Evolutionary conservation across 2,888 invertebrate genomes (phyloP), one percentile per base, ranked within the genome.

Genomic region (Polyommatus iphigenia): DNA sequence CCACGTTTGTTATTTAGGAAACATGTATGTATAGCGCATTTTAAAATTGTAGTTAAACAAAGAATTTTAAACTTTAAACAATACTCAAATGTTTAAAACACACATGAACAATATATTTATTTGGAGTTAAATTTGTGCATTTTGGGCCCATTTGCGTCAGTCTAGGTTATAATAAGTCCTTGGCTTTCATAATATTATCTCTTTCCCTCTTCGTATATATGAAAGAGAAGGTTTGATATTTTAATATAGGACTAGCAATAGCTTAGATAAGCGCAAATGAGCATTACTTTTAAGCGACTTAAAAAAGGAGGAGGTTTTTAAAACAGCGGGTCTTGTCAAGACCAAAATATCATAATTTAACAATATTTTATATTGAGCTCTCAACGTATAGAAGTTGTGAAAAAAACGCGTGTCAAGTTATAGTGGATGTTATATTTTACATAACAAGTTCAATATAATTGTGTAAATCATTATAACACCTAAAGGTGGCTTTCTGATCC

Each of bases 21-120:
- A 54, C 88, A 88, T 88, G 85, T 89, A 88, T 88, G 85, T 88
- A 89, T 75, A 75, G 54, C 75, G 75, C 75, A 46, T 75, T 75
- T 24, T 54, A 20, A 73, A n/a, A 24, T 54, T 54, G 29, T 50
- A 75, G 67, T 18, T 67, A 67, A 67, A 67, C 67, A 1, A 67
- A 67, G 67, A 41, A 41, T 41, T 72, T 41, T 41, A 71, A 32
- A 71, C 71, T 71, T 75, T 15, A 54, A 29, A 75, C 24, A 75
- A 75, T 75, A 75, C 75, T 75, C 75, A 75, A 41, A 41, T 18
- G 67, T 73, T 20, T 20, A 24, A 41, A 73, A 73, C n/a, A 41
- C 10, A 32, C 36, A n/a, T 41, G 13, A 67, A 15, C 15, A 67
- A 32, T 67, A 67, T 67, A 32, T 67, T 67, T 18, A 18, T 67